Percentiles rank a stretch among this genome's conserved stretches.
These are phyloP conservation scores for Drosophila santomea DNA, from an alignment of 1,140 invertebrate genomes.

Conservation along the genomic window DNA sequence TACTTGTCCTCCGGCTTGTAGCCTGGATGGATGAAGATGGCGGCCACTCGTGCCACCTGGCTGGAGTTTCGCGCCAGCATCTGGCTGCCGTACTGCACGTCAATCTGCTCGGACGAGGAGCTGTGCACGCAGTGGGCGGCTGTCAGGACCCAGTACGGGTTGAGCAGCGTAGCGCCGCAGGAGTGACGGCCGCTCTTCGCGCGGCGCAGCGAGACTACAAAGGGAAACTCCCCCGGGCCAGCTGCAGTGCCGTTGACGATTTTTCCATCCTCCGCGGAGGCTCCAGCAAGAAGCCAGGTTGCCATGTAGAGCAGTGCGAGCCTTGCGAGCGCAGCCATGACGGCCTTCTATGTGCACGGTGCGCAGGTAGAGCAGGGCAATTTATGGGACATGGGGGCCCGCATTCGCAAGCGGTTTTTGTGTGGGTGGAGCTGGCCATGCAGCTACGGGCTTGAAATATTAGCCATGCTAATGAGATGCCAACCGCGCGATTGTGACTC, in stretches of 20 bases:
- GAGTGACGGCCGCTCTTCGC: constrained; percentile 65
- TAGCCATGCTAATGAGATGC: constrained; percentile 33
- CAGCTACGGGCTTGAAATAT: neutral
- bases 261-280: constrained; percentile 40
- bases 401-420: constrained; percentile 9
- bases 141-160: constrained; percentile 71
- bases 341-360: neutral
- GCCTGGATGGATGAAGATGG: constrained; percentile 70
- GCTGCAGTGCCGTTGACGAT: constrained; percentile 74
- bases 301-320: constrained; percentile 6
- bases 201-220: constrained; percentile 67
- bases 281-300: neutral
- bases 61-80: constrained; percentile 45
- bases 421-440: constrained; percentile 17
- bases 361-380: neutral
- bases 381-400: constrained; percentile 25
- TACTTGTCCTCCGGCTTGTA: constrained; percentile 66
- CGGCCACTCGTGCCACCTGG: constrained; percentile 48
- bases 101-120: constrained; percentile 36
- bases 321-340: constrained; percentile 14
- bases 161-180: constrained; percentile 77
- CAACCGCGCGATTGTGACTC: constrained; percentile 20
- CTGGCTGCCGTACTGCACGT: constrained; percentile 71
- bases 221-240: constrained; percentile 66
- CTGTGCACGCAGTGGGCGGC: constrained; percentile 73